Conservation (phyloP, 2,113 vertebrate species). For the Catharus fuscescens region DNA sequence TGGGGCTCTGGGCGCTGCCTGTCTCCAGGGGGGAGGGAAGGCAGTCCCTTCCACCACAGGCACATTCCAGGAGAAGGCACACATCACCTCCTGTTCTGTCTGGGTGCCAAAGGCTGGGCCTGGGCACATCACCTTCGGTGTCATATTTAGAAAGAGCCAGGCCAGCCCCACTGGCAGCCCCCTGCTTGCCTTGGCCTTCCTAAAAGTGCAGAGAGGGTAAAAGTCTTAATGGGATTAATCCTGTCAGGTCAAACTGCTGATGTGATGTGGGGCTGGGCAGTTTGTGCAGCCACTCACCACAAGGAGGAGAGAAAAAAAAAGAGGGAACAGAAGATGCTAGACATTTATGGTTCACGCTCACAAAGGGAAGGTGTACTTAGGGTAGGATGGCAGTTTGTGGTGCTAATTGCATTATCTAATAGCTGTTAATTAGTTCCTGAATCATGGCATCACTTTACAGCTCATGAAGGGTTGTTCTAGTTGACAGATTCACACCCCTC, state of each 20-base stretch:
- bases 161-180: background rate
- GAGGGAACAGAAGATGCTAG: background rate
- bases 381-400: background rate
- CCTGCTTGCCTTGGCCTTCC: background rate
- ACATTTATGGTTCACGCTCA: background rate
- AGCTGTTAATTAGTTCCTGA: conserved; percentile 57
- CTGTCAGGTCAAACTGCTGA: background rate
- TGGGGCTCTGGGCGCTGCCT: background rate
- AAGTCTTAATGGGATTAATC: background rate
- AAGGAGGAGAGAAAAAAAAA: background rate
- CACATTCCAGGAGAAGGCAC: background rate
- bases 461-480: background rate
- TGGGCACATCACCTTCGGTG: background rate
- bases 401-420: conserved; percentile 52
- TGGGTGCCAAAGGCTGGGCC: background rate
- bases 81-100: background rate
- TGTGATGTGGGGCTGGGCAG: background rate
- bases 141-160: background rate
- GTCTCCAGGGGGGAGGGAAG: background rate
- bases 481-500: conserved; percentile 37
- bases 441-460: conserved; percentile 1
- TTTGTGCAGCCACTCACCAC: background rate
- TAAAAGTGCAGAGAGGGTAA: background rate
- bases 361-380: background rate
- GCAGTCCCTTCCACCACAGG: background rate